Base-by-base conservation (phyloP, 2,113 vertebrate species). In the Gavialis gangeticus region DNA sequence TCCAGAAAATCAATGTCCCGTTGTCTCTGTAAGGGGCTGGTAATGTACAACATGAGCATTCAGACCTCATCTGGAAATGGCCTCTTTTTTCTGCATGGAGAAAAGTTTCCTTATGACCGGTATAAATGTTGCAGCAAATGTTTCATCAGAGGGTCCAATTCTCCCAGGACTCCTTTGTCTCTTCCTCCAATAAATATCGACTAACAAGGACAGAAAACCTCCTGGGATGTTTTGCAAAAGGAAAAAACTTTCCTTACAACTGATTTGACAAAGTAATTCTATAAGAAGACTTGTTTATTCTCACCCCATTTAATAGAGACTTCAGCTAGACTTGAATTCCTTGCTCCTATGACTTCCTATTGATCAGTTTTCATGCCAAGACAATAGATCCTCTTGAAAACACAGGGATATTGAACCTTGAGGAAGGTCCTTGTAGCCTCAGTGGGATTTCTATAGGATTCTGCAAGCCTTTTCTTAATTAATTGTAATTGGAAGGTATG, bases 41-140 rank as follows among this genome's bases (percentile, higher is more conserved):
- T 94, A 93, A 95, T 94, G 93, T 91, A 94, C 91, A 95, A 95
- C 91, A 95, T 66, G 90, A 90, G 91, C 93, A 96, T 92, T 96
- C 92, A 81, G 96, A 96, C 95, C 90, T 96, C 94, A 92, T 96
- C 91, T 91, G 89, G 94, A 96, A 96, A 95, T 91, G 93, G 94
- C 92, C 96, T 93, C 95, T 46, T 46, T 91, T 89, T 95, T 95
- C 92, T 90, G 89, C 80, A 63, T 67, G 75, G 91, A 79, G 79
- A 82, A 88, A 95, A 87, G 82, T 94, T 92, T 89, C 82, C 91
- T 71, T 27, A 91, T 88, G 95, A 96, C 94, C 96, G 91, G 92
- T 94, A 85, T 96, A 90, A 96, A 96, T 96, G 96, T 85, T 95
- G 93, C 85, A 96, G 91, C 90, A 94, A 96, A 94, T 84, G 92